Conservation (phyloP, 1,140 invertebrate genomes). For the Heliconius nattereri region DNA sequence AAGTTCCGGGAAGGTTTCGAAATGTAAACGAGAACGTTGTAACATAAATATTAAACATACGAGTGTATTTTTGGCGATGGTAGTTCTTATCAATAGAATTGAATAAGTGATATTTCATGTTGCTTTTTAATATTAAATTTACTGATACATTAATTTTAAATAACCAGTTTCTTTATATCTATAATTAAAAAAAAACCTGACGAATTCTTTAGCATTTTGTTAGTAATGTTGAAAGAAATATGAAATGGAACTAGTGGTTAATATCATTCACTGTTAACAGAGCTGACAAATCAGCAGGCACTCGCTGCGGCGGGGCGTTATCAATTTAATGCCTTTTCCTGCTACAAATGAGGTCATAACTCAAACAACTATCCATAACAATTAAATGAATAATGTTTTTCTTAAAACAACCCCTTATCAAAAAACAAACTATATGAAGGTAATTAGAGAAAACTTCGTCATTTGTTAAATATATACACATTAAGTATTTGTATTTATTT, state of each 20-base stretch:
- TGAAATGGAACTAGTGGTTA: background rate
- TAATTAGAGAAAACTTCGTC: conserved; percentile 10
- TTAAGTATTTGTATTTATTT: background rate
- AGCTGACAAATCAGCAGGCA: conserved; percentile 6
- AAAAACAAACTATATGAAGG: conserved; percentile 23
- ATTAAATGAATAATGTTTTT: conserved; percentile 25
- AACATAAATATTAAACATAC: conserved; percentile 70
- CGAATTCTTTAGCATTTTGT: background rate
- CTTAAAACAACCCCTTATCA: conserved; percentile 21
- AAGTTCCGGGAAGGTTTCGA: conserved; percentile 68
- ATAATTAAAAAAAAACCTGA: background rate
- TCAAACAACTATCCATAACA: conserved; percentile 58
- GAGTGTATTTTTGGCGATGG: conserved; percentile 40
- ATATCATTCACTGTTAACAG: background rate
- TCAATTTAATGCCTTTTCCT: conserved; percentile 78
- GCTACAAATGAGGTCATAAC: conserved; percentile 77
- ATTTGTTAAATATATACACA: background rate
- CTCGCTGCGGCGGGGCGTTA: conserved; percentile 52
- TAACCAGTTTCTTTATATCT: background rate
- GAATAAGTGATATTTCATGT: conserved; percentile 12
- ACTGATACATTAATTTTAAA: background rate
- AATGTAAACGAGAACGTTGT: conserved; percentile 61
- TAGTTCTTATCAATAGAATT: conserved; percentile 22
- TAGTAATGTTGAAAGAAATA: background rate
- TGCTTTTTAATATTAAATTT: background rate